Evolutionary conservation across 2,888 invertebrate species (phyloP).

Genomic region (Mythimna ferrago): DNA sequence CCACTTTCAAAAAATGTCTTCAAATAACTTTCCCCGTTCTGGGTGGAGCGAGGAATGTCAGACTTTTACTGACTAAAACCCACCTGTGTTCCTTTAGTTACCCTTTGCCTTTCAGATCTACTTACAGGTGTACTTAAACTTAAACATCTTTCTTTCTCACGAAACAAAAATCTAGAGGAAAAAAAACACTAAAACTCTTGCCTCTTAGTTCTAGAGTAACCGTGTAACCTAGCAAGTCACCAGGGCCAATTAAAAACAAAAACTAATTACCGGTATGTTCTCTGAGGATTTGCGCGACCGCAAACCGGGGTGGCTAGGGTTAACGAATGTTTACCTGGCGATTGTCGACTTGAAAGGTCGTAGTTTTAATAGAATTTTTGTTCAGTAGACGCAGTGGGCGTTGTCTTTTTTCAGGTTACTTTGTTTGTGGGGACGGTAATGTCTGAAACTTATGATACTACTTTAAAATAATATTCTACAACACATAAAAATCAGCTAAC

Average conservation of each 20-base stretch:
- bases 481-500: no score
- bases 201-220: constrained; percentile 15
- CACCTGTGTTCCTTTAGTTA: no score
- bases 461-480: no score
- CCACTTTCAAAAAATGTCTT: no score
- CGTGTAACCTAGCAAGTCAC: constrained; percentile 35
- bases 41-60: no score
- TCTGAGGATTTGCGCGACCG: constrained; percentile 37
- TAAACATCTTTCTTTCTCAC: neutral
- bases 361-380: neutral
- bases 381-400: neutral
- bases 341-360: constrained; percentile 5
- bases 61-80: no score
- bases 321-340: constrained; percentile 14
- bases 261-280: constrained; percentile 55
- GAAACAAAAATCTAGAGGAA: constrained; percentile 16
- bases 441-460: no score
- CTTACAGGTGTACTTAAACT: neutral
- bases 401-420: no score
- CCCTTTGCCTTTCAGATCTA: no score
- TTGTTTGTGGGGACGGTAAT: no score
- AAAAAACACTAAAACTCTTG: constrained; percentile 32
- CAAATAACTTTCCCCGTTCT: no score
- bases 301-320: constrained; percentile 23
- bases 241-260: constrained; percentile 45